Evolutionary conservation across 1,140 invertebrate species (phyloP), one percentile per base, ranked within the genome.

Genomic region (Melipona quadrifasciata): DNA sequence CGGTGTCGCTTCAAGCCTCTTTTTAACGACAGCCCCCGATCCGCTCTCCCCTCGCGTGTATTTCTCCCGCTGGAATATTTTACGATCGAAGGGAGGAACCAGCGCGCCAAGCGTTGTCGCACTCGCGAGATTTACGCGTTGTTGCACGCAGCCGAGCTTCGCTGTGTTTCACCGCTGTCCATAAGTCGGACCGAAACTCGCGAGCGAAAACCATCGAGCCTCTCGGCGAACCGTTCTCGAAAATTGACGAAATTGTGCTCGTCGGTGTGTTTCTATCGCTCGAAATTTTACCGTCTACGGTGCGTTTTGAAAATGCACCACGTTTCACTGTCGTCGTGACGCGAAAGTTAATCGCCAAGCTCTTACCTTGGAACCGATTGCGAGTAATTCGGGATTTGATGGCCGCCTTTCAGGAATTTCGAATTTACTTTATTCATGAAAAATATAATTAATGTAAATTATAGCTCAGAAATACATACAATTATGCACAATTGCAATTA

Each of bases 51-150:
- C 67, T 10, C 53, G 39, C 67, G 31, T 80, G 80, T 34, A 64
- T 72, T 84, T 73, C 82, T 61, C 34, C n/a, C 67, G 47, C 17
- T 80, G 76, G 77, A 84, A 84, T 80, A 84, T 84, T 84, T 84
- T 84, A 84, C 77, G 82, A 84, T 80, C 82, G 77, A 21, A 58
- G 67, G 65, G 47, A 80, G 76, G 57, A 61, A 55, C 82, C 58
- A 19, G 34, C 39, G 57, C 80, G 55, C 21, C 47, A 61, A 70
- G 17, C 77, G 57, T 74, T 80, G 67, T 64, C 39, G 27, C 77
- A 47, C 14, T 27, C 61, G 57, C 47, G 72, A 72, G 82, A 80
- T 80, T 71, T 72, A 84, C 68, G 82, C 57, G 64, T 65, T 80
- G 34, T 79, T 67, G 47, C 61, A 19, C 55, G 16, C 24, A 72